Conservation (phyloP, 2,888 invertebrate genomes). For the Eurytoma californica region DNA sequence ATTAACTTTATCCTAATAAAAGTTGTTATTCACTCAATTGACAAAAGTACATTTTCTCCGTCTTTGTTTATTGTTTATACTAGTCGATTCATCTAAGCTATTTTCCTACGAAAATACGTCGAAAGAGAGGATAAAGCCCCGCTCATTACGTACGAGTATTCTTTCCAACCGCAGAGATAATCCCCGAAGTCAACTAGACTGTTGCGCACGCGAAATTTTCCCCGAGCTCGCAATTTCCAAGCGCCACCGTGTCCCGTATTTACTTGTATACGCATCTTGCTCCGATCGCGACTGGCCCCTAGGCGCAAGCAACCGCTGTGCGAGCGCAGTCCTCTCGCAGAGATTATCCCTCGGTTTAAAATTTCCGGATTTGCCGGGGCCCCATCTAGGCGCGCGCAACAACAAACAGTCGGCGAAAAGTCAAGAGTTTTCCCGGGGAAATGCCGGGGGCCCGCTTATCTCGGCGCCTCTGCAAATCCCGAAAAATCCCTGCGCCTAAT, state of each 20-base stretch:
- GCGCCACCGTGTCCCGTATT: no score
- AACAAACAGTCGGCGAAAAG: constrained; percentile 26
- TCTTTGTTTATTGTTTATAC: no score
- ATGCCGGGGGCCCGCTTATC: not conserved
- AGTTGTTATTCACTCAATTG: no score
- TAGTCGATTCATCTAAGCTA: no score
- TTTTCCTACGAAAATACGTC: no score
- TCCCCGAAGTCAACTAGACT: constrained; percentile 10
- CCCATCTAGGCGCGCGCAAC: not conserved
- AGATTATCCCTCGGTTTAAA: not conserved
- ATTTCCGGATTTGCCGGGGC: not conserved
- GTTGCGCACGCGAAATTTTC: no score
- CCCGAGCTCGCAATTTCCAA: no score
- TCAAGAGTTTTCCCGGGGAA: constrained; percentile 14
- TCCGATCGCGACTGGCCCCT: not conserved
- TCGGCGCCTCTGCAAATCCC: not conserved
- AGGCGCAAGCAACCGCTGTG: not conserved
- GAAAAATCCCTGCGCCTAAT: not conserved
- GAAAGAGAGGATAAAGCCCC: no score
- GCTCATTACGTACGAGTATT: no score
- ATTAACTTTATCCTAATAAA: no score
- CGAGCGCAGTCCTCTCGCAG: not conserved
- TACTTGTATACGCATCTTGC: not conserved
- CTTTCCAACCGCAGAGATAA: no score
- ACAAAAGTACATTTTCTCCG: no score